A percentile compares a stretch with the other conserved stretches of the same genome.
These are phyloP conservation scores for Sarcophaga bullata DNA, from an alignment of 1,140 invertebrate species.

Conservation along the genomic window DNA sequence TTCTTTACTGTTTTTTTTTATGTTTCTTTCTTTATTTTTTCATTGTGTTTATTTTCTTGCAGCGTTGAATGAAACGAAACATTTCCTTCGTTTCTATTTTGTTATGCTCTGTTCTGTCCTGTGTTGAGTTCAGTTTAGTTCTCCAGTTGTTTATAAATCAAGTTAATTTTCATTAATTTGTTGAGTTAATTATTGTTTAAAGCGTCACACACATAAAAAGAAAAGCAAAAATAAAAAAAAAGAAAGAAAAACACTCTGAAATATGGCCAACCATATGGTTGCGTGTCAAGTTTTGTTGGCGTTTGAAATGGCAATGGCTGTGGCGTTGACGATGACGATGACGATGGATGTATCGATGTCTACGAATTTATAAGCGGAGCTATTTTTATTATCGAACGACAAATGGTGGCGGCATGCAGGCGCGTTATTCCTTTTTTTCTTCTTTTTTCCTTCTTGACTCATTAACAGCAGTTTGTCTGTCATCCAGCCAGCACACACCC, in stretches of 20 bases:
- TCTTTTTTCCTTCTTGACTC: too few species aligned
- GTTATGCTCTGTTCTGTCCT: too few species aligned
- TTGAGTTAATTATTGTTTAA: not conserved
- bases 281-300: not conserved
- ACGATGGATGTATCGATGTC: not conserved
- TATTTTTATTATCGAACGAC: not conserved
- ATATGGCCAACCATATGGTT: not conserved
- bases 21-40: not conserved
- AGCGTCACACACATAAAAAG: not conserved
- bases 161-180: slow-evolving; percentile 11
- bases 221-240: too few species aligned
- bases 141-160: not conserved
- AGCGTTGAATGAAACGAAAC: too few species aligned
- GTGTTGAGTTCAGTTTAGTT: too few species aligned
- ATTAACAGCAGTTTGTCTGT: not conserved
- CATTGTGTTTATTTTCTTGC: not conserved
- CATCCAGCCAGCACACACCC: not conserved
- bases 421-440: not conserved
- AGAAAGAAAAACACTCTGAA: not conserved
- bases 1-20: not conserved
- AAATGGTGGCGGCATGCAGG: slow-evolving; percentile 12
- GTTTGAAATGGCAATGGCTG: too few species aligned
- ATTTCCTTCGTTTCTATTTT: too few species aligned
- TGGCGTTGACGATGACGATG: not conserved
- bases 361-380: not conserved